Conservation (phyloP, 37 sponge, comb jelly and placozoan species). For the Chondrosia reniformis region DNA sequence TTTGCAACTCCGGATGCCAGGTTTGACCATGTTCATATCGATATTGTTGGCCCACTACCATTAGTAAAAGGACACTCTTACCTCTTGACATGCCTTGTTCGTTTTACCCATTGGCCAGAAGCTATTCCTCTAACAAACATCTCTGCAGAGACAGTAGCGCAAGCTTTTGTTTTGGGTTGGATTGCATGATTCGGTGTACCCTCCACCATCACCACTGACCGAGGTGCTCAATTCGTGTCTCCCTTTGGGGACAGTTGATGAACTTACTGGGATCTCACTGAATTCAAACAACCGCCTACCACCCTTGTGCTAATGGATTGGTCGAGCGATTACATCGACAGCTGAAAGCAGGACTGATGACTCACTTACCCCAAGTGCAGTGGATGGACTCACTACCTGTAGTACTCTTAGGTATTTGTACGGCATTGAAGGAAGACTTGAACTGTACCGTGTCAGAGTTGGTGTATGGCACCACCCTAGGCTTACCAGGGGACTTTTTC, state of each 20-base stretch:
- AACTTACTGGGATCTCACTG: neutral
- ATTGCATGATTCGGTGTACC: slow-evolving; percentile 56
- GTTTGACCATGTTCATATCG: slow-evolving; percentile 38
- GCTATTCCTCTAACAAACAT: slow-evolving; percentile 30
- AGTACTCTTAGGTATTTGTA: slow-evolving; percentile 13
- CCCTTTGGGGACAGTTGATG: slow-evolving; percentile 32
- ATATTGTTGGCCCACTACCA: slow-evolving; percentile 53
- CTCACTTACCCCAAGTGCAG: neutral
- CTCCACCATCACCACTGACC: slow-evolving; percentile 52
- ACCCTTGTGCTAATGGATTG: slow-evolving; percentile 39
- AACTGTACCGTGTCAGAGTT: slow-evolving; percentile 20
- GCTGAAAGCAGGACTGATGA: slow-evolving; percentile 21
- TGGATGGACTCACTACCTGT: slow-evolving; percentile 28
- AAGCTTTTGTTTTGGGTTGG: slow-evolving; percentile 46
- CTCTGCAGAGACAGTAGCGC: slow-evolving; percentile 31
- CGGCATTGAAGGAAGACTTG: slow-evolving; percentile 10
- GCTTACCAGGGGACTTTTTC: slow-evolving; percentile 14
- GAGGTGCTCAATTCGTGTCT: slow-evolving; percentile 57
- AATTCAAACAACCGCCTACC: slow-evolving; percentile 38
- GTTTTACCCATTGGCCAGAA: slow-evolving; percentile 47
- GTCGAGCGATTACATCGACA: slow-evolving; percentile 30
- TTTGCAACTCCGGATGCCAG: slow-evolving; percentile 27
- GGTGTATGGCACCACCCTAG: slow-evolving; percentile 14
- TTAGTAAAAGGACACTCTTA: slow-evolving; percentile 21
- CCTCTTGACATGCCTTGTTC: slow-evolving; percentile 37